Evolutionary conservation across 1,140 invertebrate genomes (phyloP).

Genomic region (Drosophila azteca): DNA sequence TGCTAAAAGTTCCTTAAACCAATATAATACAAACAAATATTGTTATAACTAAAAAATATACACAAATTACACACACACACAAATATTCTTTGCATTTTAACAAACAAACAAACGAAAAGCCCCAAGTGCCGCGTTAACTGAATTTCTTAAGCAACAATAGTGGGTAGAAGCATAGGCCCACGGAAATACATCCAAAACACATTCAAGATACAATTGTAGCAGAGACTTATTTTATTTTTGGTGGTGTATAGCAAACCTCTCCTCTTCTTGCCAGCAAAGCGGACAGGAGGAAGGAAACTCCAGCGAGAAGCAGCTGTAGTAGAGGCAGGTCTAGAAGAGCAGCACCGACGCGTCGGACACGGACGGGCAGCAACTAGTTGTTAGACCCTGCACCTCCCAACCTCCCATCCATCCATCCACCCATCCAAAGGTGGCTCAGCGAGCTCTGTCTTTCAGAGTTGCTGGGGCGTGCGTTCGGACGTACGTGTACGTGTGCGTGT

Average conservation of each 20-base stretch:
- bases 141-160: conserved; percentile 14
- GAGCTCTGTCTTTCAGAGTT: too few species aligned
- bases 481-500: too few species aligned
- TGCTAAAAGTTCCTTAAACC: conserved; percentile 77
- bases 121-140: conserved; percentile 61
- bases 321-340: neutral
- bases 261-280: conserved; percentile 1
- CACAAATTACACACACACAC: conserved; percentile 70
- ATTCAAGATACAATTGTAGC: neutral
- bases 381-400: conserved; percentile 11
- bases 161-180: too few species aligned
- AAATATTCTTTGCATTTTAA: conserved; percentile 70
- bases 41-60: conserved; percentile 69
- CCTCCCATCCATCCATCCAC: conserved; percentile 13
- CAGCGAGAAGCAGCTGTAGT: too few species aligned
- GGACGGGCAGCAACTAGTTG: conserved; percentile 46
- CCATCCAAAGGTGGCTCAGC: too few species aligned
- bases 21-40: conserved; percentile 44
- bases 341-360: conserved; percentile 3
- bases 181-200: neutral
- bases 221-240: too few species aligned
- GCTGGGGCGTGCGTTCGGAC: too few species aligned
- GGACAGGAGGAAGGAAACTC: neutral
- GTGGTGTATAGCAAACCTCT: too few species aligned
- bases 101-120: conserved; percentile 21